These are phyloP conservation scores for Porites australiensis DNA, from an alignment of 64 coral and sea anemone species.

Conservation along the genomic window DNA sequence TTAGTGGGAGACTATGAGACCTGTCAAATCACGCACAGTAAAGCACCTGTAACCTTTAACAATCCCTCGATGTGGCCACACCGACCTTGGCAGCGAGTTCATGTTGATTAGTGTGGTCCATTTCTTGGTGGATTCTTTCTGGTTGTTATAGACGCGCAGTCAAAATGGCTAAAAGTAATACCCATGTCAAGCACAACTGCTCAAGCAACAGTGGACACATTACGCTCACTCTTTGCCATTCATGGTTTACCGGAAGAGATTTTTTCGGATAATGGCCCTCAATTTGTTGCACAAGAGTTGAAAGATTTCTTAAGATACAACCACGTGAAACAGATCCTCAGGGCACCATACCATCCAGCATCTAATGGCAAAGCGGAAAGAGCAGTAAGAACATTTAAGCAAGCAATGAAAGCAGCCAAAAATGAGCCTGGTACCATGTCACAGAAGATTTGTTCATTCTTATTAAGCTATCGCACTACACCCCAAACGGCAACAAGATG, in stretches of 20 bases:
- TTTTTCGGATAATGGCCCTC: slow-evolving; percentile 56
- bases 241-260: slow-evolving; percentile 31
- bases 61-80: slow-evolving; percentile 65
- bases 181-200: slow-evolving; percentile 38
- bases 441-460: slow-evolving; percentile 21
- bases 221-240: slow-evolving; percentile 38
- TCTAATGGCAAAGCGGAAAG: slow-evolving; percentile 60
- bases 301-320: slow-evolving; percentile 57
- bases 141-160: slow-evolving; percentile 5
- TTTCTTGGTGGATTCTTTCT: slow-evolving; percentile 21
- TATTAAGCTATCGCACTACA: slow-evolving; percentile 19
- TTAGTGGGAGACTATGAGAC: slow-evolving; percentile 17
- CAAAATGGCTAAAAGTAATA: slow-evolving; percentile 51
- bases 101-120: slow-evolving; percentile 64
- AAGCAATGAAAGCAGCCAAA: slow-evolving; percentile 31
- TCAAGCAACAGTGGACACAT: slow-evolving; percentile 21
- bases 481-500: neutral
- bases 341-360: slow-evolving; percentile 49
- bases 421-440: neutral
- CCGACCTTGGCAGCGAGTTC: slow-evolving; percentile 50
- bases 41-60: slow-evolving; percentile 20
- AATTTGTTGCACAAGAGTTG: slow-evolving; percentile 59
- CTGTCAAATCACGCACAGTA: slow-evolving; percentile 33
- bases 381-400: slow-evolving; percentile 59
- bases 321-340: slow-evolving; percentile 45